Percentiles rank a stretch among this genome's conserved stretches.
phyloP scores from a whole-genome alignment of 2,113 vertebrate genomes.

The Myiozetetes cayanensis region DNA sequence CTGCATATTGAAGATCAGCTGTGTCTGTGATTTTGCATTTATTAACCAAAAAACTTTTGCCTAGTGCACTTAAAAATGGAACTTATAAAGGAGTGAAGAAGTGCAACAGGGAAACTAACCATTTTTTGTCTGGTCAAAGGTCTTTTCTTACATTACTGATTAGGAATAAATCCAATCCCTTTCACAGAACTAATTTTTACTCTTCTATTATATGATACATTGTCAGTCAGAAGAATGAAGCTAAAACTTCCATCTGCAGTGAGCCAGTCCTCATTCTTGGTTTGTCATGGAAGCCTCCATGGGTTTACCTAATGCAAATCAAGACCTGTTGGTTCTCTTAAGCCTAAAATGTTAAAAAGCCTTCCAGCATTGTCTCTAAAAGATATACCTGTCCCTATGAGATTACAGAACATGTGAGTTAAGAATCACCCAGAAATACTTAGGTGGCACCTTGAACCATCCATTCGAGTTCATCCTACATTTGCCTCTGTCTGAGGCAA shows the following conservation, averaged over 20 bases:
- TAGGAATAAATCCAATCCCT: not conserved
- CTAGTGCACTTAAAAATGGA: not conserved
- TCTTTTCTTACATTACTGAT: not conserved
- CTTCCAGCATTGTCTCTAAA: not conserved
- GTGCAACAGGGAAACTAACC: not conserved
- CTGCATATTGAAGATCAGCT: constrained; percentile 2
- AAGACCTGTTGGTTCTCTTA: not conserved
- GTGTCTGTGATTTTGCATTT: not conserved
- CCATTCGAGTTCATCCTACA: not conserved
- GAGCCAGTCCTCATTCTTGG: not conserved
- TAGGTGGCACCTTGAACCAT: not conserved
- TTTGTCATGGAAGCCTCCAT: not conserved
- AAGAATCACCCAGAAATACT: not conserved
- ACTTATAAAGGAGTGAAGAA: not conserved
- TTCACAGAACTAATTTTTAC: not conserved
- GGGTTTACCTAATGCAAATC: not conserved
- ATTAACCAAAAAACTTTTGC: not conserved
- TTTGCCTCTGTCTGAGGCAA: not conserved
- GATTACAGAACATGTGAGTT: not conserved
- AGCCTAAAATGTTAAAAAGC: not conserved
- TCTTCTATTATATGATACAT: not conserved
- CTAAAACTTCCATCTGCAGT: not conserved
- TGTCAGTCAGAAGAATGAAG: not conserved
- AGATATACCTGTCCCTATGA: not conserved
- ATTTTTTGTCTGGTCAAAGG: not conserved